Evolutionary conservation across 2,113 vertebrate genomes (phyloP), one percentile per base, ranked within the genome.

Genomic region (Psittacula cyanocephala): DNA sequence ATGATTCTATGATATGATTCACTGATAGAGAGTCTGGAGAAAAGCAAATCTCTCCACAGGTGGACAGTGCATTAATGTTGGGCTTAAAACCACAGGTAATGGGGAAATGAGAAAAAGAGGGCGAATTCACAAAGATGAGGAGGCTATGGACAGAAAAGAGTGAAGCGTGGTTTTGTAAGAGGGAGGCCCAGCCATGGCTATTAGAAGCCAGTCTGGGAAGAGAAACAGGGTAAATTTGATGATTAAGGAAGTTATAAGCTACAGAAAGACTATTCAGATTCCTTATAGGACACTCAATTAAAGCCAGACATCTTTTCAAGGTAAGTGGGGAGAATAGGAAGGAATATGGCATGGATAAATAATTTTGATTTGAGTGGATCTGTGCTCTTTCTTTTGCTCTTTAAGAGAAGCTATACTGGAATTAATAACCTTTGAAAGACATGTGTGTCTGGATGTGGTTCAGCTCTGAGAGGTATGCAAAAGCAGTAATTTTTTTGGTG

Each of bases 371-470:
- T 81, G 31, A 44, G 20, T 33, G 11, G 9, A 31, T 50, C 35
- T 71, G 39, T 70, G 37, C 37, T 57, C 22, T 75, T 49, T 84
- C 0, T 0, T 62, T 53, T 82, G n/a, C 27, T 67, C 2, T 23
- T 22, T 57, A 52, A 67, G 37, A 43, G 76, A 68, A 80, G 19
- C 8, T 46, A 2, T 27, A 5, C 13, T 63, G 41, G 22, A 69
- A 80, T 85, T n/a, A 80, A 31, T 24, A 88, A 65, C 8, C 53
- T 72, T 24, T 72, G 71, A 39, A 67, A 89, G 11, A 12, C 10
- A 2, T 0, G 1, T 9, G 22, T 0, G 0, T 60, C 39, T 85
- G 75, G 25, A 20, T 75, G 31, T 33, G 44, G 6, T 4, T 1
- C 50, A 57, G 19, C 33, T 95, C 52, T 55, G 52, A 85, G 25